Evolutionary conservation across 2,888 invertebrate genomes (phyloP).

Genomic region (Tachina grossa): DNA sequence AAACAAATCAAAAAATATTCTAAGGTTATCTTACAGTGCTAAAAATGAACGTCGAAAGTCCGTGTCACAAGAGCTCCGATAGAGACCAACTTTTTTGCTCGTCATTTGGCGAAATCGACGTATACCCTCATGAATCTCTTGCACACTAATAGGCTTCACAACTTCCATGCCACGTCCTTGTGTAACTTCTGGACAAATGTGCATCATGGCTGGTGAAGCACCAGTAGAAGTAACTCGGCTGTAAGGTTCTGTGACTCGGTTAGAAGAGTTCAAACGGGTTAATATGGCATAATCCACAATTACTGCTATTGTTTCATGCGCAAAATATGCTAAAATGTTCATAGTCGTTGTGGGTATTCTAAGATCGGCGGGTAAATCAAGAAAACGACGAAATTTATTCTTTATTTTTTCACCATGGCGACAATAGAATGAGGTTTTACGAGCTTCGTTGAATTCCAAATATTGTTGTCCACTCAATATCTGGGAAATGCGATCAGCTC

Average conservation of each 20-base stretch:
- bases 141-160: constrained; percentile 88
- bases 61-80: constrained; percentile 79
- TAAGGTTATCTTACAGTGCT: constrained; percentile 76
- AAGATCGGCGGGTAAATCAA: constrained; percentile 86
- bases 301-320: constrained; percentile 95
- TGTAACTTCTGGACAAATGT: constrained; percentile 82
- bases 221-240: constrained; percentile 85
- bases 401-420: constrained; percentile 84
- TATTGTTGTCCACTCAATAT: constrained; percentile 86
- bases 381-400: constrained; percentile 86
- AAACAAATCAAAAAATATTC: background rate
- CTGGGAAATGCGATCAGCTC: constrained; percentile 86
- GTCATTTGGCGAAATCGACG: constrained; percentile 85
- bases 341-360: constrained; percentile 86
- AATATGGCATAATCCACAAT: constrained; percentile 92
- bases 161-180: constrained; percentile 86
- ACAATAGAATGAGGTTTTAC: constrained; percentile 88
- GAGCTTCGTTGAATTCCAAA: constrained; percentile 90
- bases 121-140: constrained; percentile 92
- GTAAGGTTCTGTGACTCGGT: constrained; percentile 87
- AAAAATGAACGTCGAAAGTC: constrained; percentile 80
- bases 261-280: constrained; percentile 89
- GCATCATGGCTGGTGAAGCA: constrained; percentile 81
- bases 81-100: constrained; percentile 79
- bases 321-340: constrained; percentile 92